Evolutionary conservation across 2,113 vertebrate species (phyloP), one percentile per base, ranked within the genome.

Genomic region (Rhinoderma darwinii): DNA sequence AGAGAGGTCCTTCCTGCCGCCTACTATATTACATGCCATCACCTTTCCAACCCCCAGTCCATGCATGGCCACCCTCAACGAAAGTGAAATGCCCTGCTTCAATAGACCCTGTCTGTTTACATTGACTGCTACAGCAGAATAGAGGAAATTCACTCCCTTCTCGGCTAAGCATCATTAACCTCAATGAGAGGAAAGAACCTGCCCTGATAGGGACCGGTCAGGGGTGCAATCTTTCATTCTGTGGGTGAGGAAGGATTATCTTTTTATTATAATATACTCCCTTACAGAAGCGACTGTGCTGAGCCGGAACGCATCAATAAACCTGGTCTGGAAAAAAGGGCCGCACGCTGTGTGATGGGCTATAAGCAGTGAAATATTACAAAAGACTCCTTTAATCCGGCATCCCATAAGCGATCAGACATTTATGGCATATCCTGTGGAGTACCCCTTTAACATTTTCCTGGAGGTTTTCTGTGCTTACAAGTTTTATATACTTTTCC

Each of bases 71-170:
- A 54, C 82, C 10, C 82, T 73, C 17, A 39, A 41, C 6, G 44
- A 72, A 39, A 72, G 63, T 73, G 66, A 72, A 83, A 72, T 51
- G 66, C 37, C 63, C 82, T 32, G 8, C 82, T 51, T 51, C 82
- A 73, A n/a, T 51, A 51, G 66, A 50, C 68, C 47, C 63, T 54
- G 82, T 83, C 63, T 72, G 63, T 83, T 83, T 51, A 83, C 44
- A 72, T 83, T 72, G 54, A 3, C 44, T 20, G 22, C 27, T 22
- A 47, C 44, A 72, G 82, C 43, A 51, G 47, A 83, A 37, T 3
- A 83, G 43, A 73, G 63, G 63, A 83, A 83, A 72, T n/a, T 70
- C 63, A 73, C 68, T 70, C 63, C 44, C 68, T n/a, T 3, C 70
- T 30, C 83, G 2, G 83, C 32, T 75, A 75, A 84, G 68, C 22